phyloP scores from a whole-genome alignment of 2,113 vertebrate genomes.

The Leptocoma aspasia region DNA sequence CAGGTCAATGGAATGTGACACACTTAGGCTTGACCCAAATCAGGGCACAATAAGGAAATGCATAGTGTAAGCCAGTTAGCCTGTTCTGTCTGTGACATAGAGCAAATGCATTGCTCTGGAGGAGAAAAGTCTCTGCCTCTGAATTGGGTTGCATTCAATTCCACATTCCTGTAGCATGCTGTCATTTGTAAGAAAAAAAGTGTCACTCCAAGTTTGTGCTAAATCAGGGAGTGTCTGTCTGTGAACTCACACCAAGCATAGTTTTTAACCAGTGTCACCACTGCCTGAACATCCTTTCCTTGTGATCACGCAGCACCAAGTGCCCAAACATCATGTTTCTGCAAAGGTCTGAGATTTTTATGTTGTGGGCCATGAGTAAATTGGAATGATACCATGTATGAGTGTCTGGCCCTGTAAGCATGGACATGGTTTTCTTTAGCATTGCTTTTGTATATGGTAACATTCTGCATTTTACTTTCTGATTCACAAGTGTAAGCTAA shows the following conservation, averaged over 20 bases:
- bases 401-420: background rate
- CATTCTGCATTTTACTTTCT: background rate
- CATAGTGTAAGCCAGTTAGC: background rate
- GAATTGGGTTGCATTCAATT: background rate
- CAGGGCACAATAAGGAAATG: background rate
- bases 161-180: background rate
- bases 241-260: background rate
- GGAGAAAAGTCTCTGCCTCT: background rate
- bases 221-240: background rate
- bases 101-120: background rate
- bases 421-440: background rate
- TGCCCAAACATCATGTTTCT: background rate
- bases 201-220: background rate
- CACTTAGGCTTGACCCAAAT: background rate
- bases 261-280: background rate
- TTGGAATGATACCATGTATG: background rate
- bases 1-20: background rate
- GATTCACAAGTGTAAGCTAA: background rate
- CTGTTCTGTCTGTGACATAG: background rate
- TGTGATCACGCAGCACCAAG: background rate
- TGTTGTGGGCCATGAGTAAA: background rate
- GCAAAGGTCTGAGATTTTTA: background rate
- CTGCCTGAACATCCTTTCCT: background rate
- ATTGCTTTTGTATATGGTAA: background rate
- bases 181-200: conserved; percentile 22